These are phyloP conservation scores for Sinocyclocheilus anophthalmus DNA, from an alignment of 2,113 vertebrate species.

Conservation along the genomic window DNA sequence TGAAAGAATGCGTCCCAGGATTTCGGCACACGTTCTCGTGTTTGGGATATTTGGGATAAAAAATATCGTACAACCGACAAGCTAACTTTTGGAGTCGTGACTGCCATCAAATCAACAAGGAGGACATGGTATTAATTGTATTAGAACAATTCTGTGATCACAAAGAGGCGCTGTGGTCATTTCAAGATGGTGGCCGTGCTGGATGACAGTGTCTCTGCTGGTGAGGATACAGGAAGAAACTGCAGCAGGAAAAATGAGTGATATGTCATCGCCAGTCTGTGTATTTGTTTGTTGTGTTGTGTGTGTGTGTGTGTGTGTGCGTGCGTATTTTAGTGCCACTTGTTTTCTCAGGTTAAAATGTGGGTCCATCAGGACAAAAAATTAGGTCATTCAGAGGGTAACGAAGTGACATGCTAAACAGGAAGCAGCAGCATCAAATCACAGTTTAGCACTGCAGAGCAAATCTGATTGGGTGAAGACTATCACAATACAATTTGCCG, in stretches of 20 bases:
- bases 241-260: slow-evolving; percentile 61
- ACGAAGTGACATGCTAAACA: slow-evolving; percentile 51
- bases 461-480: slow-evolving; percentile 34
- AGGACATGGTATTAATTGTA: background rate
- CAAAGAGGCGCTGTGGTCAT: background rate
- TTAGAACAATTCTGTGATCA: background rate
- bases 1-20: background rate
- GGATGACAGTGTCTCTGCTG: background rate
- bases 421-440: slow-evolving; percentile 30
- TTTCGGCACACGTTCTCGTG: background rate
- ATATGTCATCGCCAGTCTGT: slow-evolving; percentile 70
- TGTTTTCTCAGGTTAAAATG: slow-evolving; percentile 53
- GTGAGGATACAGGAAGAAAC: slow-evolving; percentile 40
- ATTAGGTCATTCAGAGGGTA: slow-evolving; percentile 65
- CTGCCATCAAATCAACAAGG: background rate
- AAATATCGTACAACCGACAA: background rate
- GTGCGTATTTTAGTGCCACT: slow-evolving; percentile 9
- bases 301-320: background rate
- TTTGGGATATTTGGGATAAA: background rate
- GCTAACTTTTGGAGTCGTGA: background rate
- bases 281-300: slow-evolving; percentile 27
- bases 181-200: slow-evolving; percentile 8
- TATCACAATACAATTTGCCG: background rate
- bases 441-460: background rate
- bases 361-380: slow-evolving; percentile 51